These are phyloP conservation scores for Lagorchestes hirsutus DNA, from an alignment of 2,797 vertebrate genomes.

Conservation along the genomic window DNA sequence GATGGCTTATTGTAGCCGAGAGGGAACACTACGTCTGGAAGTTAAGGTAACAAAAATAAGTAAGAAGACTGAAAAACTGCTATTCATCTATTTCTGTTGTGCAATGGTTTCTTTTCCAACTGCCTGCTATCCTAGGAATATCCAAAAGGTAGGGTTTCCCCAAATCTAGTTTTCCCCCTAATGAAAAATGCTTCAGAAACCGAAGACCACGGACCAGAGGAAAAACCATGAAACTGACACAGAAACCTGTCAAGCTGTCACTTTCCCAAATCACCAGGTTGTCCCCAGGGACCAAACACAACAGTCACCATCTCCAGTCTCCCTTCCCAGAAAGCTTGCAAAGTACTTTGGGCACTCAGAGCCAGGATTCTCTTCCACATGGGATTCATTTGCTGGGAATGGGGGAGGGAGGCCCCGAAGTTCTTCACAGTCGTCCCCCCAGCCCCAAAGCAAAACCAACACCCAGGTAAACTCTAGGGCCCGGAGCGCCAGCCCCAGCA, in stretches of 20 bases:
- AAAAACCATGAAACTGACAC: slow-evolving; percentile 10
- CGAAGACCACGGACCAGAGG: neutral
- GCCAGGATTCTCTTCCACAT: neutral
- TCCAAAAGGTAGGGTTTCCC: neutral
- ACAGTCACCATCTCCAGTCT: neutral
- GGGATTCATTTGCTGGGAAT: neutral
- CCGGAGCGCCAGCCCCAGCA: neutral
- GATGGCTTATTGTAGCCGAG: neutral
- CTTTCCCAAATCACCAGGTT: slow-evolving; percentile 28
- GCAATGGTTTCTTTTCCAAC: neutral
- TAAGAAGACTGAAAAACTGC: neutral
- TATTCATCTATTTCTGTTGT: neutral
- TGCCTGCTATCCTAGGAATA: neutral
- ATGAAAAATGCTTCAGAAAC: slow-evolving; percentile 38
- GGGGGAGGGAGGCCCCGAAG: neutral
- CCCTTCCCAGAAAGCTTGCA: neutral
- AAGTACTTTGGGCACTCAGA: neutral
- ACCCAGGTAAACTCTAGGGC: neutral
- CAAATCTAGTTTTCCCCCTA: neutral
- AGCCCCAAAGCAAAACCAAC: neutral
- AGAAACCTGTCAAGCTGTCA: slow-evolving; percentile 11
- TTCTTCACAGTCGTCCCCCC: neutral
- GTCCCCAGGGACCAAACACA: neutral
- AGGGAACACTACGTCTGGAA: neutral
- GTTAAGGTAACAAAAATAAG: neutral